A percentile compares a stretch with the other conserved stretches of the same genome.
Conservation (phyloP, 2,797 vertebrate genomes). For the Trachurus trachurus region DNA sequence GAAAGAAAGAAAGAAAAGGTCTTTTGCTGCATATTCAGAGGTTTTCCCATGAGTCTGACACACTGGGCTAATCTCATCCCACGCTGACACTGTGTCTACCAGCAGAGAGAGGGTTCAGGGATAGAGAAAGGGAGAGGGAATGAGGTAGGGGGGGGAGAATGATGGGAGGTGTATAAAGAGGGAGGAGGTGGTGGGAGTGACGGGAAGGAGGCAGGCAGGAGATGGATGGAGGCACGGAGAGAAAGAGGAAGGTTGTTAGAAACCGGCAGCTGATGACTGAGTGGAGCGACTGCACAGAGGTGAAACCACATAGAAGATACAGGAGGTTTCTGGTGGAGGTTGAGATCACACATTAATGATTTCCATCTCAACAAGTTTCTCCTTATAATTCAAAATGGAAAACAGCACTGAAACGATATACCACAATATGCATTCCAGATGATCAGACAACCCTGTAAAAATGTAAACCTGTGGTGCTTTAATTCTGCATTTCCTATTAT, state of each 20-base stretch:
- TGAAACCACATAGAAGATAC: conserved; percentile 34
- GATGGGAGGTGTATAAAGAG: conserved; percentile 25
- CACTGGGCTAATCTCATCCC: conserved; percentile 75
- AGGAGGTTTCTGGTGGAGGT: conserved; percentile 7
- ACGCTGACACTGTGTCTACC: conserved; percentile 80
- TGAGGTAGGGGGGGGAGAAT: conserved; percentile 14
- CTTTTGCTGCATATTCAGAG: conserved; percentile 76
- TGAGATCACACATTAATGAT: conserved; percentile 29
- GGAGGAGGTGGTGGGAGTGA: conserved; percentile 23
- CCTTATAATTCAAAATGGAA: conserved; percentile 21
- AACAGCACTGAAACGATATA: background rate
- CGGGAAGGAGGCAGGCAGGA: conserved; percentile 33
- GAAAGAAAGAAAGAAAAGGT: conserved; percentile 16
- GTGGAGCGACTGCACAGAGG: conserved; percentile 24
- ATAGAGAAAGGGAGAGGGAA: conserved; percentile 42
- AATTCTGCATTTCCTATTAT: conserved; percentile 25
- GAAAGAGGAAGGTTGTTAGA: conserved; percentile 46
- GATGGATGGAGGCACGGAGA: conserved; percentile 43
- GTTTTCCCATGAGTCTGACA: conserved; percentile 78
- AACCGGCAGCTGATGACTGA: conserved; percentile 47
- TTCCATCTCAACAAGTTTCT: conserved; percentile 26
- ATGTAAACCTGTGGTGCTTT: conserved; percentile 27
- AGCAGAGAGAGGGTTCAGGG: conserved; percentile 73
- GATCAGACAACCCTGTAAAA: conserved; percentile 27
- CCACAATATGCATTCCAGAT: conserved; percentile 20